These are phyloP conservation scores for Cheilosia grossa DNA, from an alignment of 2,888 invertebrate genomes.

Conservation along the genomic window DNA sequence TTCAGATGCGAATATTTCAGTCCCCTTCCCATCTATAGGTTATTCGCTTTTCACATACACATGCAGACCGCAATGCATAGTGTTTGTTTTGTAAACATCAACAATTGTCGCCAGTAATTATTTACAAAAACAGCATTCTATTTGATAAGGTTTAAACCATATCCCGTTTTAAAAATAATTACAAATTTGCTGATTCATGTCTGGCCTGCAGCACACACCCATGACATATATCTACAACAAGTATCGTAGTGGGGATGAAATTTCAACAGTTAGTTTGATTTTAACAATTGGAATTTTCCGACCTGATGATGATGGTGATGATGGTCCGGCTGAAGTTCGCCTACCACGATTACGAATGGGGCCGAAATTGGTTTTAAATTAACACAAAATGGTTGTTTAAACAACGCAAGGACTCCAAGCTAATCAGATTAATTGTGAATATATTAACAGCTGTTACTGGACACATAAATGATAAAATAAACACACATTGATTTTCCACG, in stretches of 20 bases:
- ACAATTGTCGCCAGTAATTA: conserved; percentile 55
- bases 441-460: conserved; percentile 64
- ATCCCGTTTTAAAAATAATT: conserved; percentile 45
- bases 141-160: conserved; percentile 39
- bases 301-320: conserved; percentile 33
- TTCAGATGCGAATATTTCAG: too few species aligned
- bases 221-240: too few species aligned
- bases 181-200: conserved; percentile 20
- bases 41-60: conserved; percentile 8
- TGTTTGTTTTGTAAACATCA: conserved; percentile 58
- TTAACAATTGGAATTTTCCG: conserved; percentile 53
- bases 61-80: conserved; percentile 12
- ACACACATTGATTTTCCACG: conserved; percentile 53
- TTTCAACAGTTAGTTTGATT: conserved; percentile 70
- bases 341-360: conserved; percentile 20
- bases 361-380: conserved; percentile 70
- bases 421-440: conserved; percentile 73
- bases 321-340: conserved; percentile 36
- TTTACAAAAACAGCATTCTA: conserved; percentile 57
- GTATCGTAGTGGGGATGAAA: background rate
- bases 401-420: conserved; percentile 56
- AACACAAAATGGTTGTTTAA: conserved; percentile 66
- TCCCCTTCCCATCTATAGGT: background rate
- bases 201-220: background rate
- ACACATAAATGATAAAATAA: conserved; percentile 58